Evolutionary conservation across 1,140 invertebrate genomes (phyloP), one percentile per base, ranked within the genome.

Genomic region (Nasonia longicornis): DNA sequence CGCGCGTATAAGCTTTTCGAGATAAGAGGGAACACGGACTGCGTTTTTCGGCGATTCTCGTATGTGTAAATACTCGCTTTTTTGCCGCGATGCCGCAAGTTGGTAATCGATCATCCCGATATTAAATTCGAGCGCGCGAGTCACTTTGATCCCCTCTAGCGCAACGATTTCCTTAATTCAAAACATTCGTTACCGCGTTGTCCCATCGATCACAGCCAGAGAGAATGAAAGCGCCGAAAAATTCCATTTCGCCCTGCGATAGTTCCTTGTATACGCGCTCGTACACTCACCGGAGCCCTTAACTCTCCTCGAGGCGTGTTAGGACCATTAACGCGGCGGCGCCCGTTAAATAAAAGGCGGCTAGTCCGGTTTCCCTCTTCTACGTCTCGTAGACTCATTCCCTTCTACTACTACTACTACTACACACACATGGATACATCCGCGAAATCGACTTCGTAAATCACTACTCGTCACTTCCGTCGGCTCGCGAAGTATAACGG

Each of bases 371-470:
- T 75, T 75, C 58, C 66, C 73, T 71, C 63, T 77, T 67, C 64
- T 31, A n/a, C 63, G 58, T n/a, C 58, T 63, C 26, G 64, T 31
- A 31, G 22, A 31, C 64, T 67, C 22, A 26, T 67, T 66, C 63
- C 2, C 16, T n/a, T 67, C 29, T n/a, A 67, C 16, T 16, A 26
- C 26, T 26, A 26, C 26, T 26, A 26, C 26, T 26, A 26, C 26
- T 26, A 26, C 14, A 11, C 35, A 63, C 22, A n/a, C 67, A 22
- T 38, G n/a, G 48, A 66, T 20, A 48, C 1, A 79, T 71, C 75
- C 66, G 77, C 80, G 52, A 80, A 82, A 82, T 84, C 83, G 77
- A 75, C 77, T 82, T 79, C 80, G 83, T 84, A 82, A 84, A 84
- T 84, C 83, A 80, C 80, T 63, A 31, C 74, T 12, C 31, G 82